These are phyloP conservation scores for Pygoscelis antarcticus DNA, from an alignment of 2,113 vertebrate species.

Conservation along the genomic window DNA sequence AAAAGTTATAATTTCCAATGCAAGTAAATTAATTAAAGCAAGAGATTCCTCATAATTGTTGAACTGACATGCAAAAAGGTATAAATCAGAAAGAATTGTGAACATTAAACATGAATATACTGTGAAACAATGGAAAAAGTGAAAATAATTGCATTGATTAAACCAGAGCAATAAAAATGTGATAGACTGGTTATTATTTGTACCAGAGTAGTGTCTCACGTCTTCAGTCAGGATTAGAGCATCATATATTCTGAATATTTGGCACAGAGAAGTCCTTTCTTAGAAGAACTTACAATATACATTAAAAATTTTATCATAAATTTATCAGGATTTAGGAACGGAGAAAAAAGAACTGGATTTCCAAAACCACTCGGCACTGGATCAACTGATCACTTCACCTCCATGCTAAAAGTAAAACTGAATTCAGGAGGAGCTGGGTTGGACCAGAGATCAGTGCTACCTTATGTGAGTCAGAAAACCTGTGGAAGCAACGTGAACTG, in stretches of 20 bases:
- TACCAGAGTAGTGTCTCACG: neutral
- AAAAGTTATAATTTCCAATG: neutral
- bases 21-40: neutral
- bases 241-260: neutral
- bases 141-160: neutral
- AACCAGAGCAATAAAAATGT: neutral
- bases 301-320: neutral
- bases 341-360: neutral
- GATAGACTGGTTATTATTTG: neutral
- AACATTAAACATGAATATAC: neutral
- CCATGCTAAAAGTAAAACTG: neutral
- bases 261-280: neutral
- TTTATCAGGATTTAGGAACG: neutral
- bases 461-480: neutral
- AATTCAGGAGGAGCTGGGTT: neutral
- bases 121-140: neutral
- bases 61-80: neutral
- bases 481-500: neutral
- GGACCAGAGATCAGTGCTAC: neutral
- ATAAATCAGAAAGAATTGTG: neutral
- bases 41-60: neutral
- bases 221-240: neutral
- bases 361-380: neutral
- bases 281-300: neutral
- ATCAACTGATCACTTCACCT: neutral